Evolutionary conservation across 2,113 vertebrate genomes (phyloP), one percentile per base, ranked within the genome.

Genomic region (Phylloscopus trochilus): DNA sequence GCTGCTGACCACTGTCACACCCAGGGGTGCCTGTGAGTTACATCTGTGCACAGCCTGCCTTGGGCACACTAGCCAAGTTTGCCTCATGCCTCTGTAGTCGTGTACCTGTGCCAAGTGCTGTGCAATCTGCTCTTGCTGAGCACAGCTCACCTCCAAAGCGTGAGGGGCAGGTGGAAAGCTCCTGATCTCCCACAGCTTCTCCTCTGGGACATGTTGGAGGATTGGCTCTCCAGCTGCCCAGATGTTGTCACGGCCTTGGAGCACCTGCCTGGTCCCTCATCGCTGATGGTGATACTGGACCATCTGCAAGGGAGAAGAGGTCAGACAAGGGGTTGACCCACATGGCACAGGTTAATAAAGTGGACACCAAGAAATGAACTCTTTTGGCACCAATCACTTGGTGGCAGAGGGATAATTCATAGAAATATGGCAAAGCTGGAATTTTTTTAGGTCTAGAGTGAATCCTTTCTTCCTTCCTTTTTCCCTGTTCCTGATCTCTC

Each of bases 81-180:
- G 52, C 37, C 55, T 90, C 41, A 4, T 51, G 56, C 44, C 39
- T 90, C 58, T 52, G 44, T n/a, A 44, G 67, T 17, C 9, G 0
- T 9, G 37, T 33, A 53, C 37, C 68, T n/a, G 41, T 1, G 1
- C 22, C 72, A 58, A 69, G 58, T 4, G 17, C 88, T 69, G 37
- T 27, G 28, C 43, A 20, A 66, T 21, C 10, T 21, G 19, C 14
- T 83, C 55, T 87, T 41, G 63, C 28, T 83, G 44, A 67, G 43
- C 0, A 0, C 55, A 52, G 26, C 22, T 79, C 35, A 31, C 27
- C 53, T 76, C 66, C 0, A 4, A 56, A 41, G n/a, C 0, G 0
- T 19, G 47, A 73, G 49, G 46, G 43, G 62, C 24, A 33, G 24
- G 22, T 28, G 31, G 46, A 64, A 80, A 83, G 37, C 18, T 63